Conservation (phyloP, 2,113 vertebrate genomes). For the Archocentrus centrarchus region DNA sequence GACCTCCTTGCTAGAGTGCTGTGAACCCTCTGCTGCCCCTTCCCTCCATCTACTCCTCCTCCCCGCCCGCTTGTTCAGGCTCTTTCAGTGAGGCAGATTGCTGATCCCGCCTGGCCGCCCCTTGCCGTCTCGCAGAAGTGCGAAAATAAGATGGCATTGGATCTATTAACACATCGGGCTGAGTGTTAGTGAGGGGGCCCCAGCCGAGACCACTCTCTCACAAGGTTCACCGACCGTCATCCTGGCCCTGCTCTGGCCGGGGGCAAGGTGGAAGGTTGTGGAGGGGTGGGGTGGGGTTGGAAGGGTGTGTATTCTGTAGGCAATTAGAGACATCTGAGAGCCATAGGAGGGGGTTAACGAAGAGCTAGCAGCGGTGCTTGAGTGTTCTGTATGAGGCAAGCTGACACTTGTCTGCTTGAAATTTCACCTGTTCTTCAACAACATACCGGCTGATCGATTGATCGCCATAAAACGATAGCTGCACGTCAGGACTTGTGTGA, state of each 20-base stretch:
- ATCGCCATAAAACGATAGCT: conserved; percentile 56
- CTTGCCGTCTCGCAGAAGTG: conserved; percentile 85
- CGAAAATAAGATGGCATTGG: conserved; percentile 91
- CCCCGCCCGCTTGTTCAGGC: conserved; percentile 50
- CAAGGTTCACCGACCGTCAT: conserved; percentile 68
- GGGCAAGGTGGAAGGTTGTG: conserved; percentile 58
- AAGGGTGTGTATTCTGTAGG: conserved; percentile 20
- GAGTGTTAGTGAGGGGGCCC: conserved; percentile 82
- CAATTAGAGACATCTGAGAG: conserved; percentile 62
- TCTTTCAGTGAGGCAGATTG: conserved; percentile 79
- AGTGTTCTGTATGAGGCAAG: conserved; percentile 46
- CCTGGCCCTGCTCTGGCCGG: conserved; percentile 66
- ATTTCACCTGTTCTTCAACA: conserved; percentile 67
- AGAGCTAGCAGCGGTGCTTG: not conserved
- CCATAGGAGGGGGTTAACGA: conserved; percentile 23
- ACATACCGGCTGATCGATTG: conserved; percentile 40
- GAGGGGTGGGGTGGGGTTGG: not conserved
- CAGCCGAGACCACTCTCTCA: conserved; percentile 72
- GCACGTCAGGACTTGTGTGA: conserved; percentile 40
- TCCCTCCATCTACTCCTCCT: conserved; percentile 24
- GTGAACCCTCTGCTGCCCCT: conserved; percentile 55
- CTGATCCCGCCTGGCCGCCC: conserved; percentile 84
- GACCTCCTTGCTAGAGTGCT: conserved; percentile 80
- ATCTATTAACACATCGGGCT: conserved; percentile 88
- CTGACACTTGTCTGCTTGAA: conserved; percentile 63